Evolutionary conservation across 2,797 vertebrate genomes (phyloP), one percentile per base, ranked within the genome.

Genomic region (Malacoctenus gilli): DNA sequence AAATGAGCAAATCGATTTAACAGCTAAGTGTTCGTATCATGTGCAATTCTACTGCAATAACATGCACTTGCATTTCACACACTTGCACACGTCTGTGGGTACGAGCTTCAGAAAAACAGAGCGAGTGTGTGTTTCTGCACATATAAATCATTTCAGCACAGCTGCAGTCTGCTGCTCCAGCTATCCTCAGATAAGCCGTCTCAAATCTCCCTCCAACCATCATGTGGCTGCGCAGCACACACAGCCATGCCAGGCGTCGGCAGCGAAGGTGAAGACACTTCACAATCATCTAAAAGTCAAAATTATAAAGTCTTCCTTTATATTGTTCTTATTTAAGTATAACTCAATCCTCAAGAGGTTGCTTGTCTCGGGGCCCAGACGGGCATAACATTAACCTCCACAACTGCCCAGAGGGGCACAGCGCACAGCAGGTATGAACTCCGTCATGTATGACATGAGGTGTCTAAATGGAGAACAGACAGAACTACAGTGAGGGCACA

Each of bases 141-240:
- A 64, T 80, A 87, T 92, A 91, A 92, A 92, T 92, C 90, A 92
- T 89, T 89, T 92, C 87, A 87, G 85, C 90, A 83, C 91, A 92
- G 91, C 91, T 92, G 90, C 82, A 77, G 76, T 80, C 69, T 68
- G 76, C 73, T 41, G 68, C 84, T 82, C 85, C 68, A 82, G 90
- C 88, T 85, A 72, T 89, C 84, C 86, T 77, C 47, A 85, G 89
- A 90, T 91, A 89, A 93, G 89, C 87, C 90, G 70, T 91, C 90
- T 91, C 88, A 90, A 89, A 92, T 91, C 90, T 91, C 90, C 71
- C 83, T 82, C 84, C 79, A 72, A 88, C 68, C 89, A 89, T 89
- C 87, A 89, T 89, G 82, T 84, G 85, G 85, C 76, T 82, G 68
- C 32, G 40, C 73, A 53, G 74, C n/a, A 19, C 68, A 83, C 77